phyloP scores from a whole-genome alignment of 1,140 invertebrate species.

The Drosophila lacertosa region DNA sequence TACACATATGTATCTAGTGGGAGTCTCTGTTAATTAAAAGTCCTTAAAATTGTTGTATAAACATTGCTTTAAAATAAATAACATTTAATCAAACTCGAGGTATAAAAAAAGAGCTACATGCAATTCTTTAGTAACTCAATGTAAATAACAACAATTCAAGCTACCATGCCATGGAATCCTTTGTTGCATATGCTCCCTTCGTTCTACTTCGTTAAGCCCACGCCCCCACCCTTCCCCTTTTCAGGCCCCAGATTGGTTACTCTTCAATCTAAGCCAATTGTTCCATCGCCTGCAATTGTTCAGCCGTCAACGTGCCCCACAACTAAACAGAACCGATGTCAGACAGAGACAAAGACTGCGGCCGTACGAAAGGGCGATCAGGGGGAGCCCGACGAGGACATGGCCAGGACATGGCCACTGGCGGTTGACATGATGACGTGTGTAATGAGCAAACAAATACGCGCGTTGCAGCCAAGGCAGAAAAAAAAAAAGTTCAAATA shows the following conservation, averaged over 20 bases:
- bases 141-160: constrained; percentile 10
- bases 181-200: constrained; percentile 25
- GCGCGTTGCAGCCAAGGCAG: constrained; percentile 24
- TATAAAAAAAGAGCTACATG: background rate
- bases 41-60: constrained; percentile 7
- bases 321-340: constrained; percentile 33
- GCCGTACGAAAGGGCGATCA: background rate
- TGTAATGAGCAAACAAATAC: constrained; percentile 72
- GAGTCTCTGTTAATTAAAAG: constrained; percentile 5
- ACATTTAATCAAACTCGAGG: constrained; percentile 22
- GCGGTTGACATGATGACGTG: constrained; percentile 69
- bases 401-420: constrained; percentile 44
- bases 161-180: constrained; percentile 20
- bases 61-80: constrained; percentile 4
- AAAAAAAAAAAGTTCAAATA: constrained; percentile 29
- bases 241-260: constrained; percentile 12
- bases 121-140: background rate
- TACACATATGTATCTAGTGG: too few relatives aligned
- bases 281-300: constrained; percentile 44
- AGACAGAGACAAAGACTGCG: constrained; percentile 5
- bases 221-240: background rate
- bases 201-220: constrained; percentile 1
- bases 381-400: background rate
- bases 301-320: constrained; percentile 5
- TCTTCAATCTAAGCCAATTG: constrained; percentile 54